These are phyloP conservation scores for Taphrorychus bicolor DNA, from an alignment of 2,888 invertebrate genomes.

Conservation along the genomic window DNA sequence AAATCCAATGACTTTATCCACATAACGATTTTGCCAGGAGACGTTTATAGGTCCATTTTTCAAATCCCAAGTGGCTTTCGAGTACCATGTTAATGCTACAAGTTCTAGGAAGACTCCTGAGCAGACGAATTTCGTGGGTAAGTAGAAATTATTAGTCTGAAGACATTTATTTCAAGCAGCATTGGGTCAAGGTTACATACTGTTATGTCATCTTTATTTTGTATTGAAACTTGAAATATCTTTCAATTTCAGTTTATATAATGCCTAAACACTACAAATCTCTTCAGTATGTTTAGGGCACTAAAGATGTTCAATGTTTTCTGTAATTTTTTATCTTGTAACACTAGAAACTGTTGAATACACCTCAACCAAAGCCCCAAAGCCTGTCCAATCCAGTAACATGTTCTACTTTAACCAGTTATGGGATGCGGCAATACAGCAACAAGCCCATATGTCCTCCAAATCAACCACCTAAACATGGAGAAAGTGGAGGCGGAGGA, in stretches of 20 bases:
- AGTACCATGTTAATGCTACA: slow-evolving; percentile 53
- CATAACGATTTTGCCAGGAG: slow-evolving; percentile 3
- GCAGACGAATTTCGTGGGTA: slow-evolving; percentile 51
- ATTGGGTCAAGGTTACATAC: slow-evolving; percentile 33
- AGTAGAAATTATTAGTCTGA: slow-evolving; percentile 38
- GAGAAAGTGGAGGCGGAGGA: slow-evolving; percentile 16
- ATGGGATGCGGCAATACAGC: slow-evolving; percentile 23
- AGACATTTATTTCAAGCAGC: not conserved
- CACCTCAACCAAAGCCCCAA: slow-evolving; percentile 14
- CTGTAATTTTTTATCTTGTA: not conserved
- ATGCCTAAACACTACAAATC: not conserved
- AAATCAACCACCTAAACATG: not conserved
- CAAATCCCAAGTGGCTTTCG: slow-evolving; percentile 50
- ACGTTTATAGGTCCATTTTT: slow-evolving; percentile 10
- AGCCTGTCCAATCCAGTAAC: slow-evolving; percentile 6
- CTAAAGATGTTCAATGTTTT: not conserved
- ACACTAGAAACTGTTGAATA: slow-evolving; percentile 27
- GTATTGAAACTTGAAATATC: slow-evolving; percentile 14
- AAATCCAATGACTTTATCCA: slow-evolving; percentile 16
- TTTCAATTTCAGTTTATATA: not conserved
- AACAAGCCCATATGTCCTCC: slow-evolving; percentile 29
- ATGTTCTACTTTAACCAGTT: not conserved
- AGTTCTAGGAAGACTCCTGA: slow-evolving; percentile 49
- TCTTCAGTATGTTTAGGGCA: not conserved
- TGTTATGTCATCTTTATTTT: slow-evolving; percentile 43